A percentile compares a stretch with the other conserved stretches of the same genome.
These are phyloP conservation scores for Dasysyrphus albostriatus DNA, from an alignment of 2,888 invertebrate genomes.

Conservation along the genomic window DNA sequence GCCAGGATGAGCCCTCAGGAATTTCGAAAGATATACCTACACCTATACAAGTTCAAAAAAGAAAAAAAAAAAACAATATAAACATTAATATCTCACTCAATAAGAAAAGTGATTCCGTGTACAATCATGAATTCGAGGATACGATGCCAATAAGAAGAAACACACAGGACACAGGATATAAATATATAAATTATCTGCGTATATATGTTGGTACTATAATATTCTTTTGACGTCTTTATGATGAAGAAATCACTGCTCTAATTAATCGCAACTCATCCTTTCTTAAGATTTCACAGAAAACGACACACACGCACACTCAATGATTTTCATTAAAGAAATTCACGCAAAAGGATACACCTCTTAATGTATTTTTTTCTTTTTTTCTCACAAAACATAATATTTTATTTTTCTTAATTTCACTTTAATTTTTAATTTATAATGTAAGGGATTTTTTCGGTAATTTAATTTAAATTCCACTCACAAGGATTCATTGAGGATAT, in stretches of 20 bases:
- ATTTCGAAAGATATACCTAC: slow-evolving; percentile 14
- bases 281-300: not conserved
- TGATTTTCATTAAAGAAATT: not conserved
- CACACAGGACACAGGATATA: not conserved
- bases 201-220: not conserved
- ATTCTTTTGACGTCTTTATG: not conserved
- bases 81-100: slow-evolving; percentile 36
- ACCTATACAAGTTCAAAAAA: not conserved
- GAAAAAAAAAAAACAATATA: not conserved
- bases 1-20: slow-evolving; percentile 28
- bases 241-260: slow-evolving; percentile 53
- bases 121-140: not conserved
- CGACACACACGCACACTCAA: not conserved
- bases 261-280: slow-evolving; percentile 53
- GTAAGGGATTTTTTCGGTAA: not conserved
- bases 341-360: slow-evolving; percentile 20
- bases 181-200: not conserved
- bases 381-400: slow-evolving; percentile 14
- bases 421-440: slow-evolving; percentile 35
- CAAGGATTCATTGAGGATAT: slow-evolving; percentile 16
- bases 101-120: slow-evolving; percentile 14
- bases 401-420: slow-evolving; percentile 8
- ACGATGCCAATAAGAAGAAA: slow-evolving; percentile 3
- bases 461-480: slow-evolving; percentile 48
- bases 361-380: not conserved